A percentile compares a stretch with the other conserved stretches of the same genome.
These are phyloP conservation scores for Hypena proboscidalis DNA, from an alignment of 2,888 invertebrate species.

Conservation along the genomic window DNA sequence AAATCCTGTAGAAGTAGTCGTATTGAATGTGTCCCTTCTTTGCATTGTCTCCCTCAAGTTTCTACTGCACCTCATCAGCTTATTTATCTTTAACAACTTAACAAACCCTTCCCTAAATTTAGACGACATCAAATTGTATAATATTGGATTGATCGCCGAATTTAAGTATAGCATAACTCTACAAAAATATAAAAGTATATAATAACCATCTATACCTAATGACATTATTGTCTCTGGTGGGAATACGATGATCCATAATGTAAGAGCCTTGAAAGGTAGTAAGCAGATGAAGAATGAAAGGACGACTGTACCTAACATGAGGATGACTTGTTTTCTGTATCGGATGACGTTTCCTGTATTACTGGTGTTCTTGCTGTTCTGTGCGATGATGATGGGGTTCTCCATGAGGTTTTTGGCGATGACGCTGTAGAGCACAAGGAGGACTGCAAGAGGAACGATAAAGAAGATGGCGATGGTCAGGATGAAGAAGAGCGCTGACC, in stretches of 20 bases:
- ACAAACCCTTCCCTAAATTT: conserved; percentile 94
- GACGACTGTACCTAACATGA: conserved; percentile 96
- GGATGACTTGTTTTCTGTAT: conserved; percentile 92
- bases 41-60: conserved; percentile 83
- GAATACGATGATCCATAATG: conserved; percentile 93
- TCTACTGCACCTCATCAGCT: conserved; percentile 73
- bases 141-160: conserved; percentile 95
- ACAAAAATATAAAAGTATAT: conserved; percentile 93
- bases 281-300: conserved; percentile 96
- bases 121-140: conserved; percentile 96
- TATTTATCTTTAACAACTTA: conserved; percentile 84
- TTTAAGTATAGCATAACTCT: conserved; percentile 95
- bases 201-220: conserved; percentile 92
- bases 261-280: conserved; percentile 94
- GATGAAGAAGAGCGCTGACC: conserved; percentile 93
- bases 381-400: conserved; percentile 89
- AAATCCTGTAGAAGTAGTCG: conserved; percentile 87
- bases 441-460: conserved; percentile 91
- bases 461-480: conserved; percentile 93
- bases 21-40: conserved; percentile 88
- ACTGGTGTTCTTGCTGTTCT: conserved; percentile 80
- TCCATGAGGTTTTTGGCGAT: conserved; percentile 95
- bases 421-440: conserved; percentile 92
- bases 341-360: conserved; percentile 86
- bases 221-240: conserved; percentile 88